These are phyloP conservation scores for Propithecus coquereli DNA, from an alignment of 2,113 vertebrate genomes.

Conservation along the genomic window DNA sequence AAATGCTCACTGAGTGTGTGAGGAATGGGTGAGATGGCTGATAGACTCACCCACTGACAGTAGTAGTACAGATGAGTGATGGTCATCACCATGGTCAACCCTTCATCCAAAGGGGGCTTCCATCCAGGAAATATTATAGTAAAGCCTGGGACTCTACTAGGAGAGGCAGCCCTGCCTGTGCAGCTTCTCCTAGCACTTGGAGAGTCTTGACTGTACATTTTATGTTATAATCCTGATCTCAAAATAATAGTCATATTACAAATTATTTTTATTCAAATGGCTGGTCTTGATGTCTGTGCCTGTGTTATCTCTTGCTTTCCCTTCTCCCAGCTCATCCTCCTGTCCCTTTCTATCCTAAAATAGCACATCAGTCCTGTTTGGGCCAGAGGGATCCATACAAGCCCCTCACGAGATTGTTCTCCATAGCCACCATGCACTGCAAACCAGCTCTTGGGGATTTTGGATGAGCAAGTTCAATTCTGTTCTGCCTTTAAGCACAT, in stretches of 20 bases:
- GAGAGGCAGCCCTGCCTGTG: neutral
- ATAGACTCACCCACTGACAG: neutral
- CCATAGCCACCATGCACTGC: no score
- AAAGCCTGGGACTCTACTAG: neutral
- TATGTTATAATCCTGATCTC: fast-evolving
- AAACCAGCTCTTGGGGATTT: neutral
- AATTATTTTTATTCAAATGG: neutral
- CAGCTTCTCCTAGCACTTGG: neutral
- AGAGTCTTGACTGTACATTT: neutral
- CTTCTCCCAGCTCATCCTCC: neutral
- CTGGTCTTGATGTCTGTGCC: neutral
- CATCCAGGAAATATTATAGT: neutral
- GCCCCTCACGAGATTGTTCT: neutral
- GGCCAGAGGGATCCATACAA: neutral
- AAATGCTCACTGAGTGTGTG: neutral
- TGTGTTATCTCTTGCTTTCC: neutral
- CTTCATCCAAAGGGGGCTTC: neutral
- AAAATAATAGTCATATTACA: neutral
- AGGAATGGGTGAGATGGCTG: neutral
- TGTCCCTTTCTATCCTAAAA: neutral
- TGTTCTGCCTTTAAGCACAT: neutral
- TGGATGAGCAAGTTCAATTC: neutral
- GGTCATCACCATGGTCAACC: neutral
- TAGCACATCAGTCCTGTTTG: neutral
- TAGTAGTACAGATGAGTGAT: neutral